phyloP scores from a whole-genome alignment of 2,797 vertebrate genomes.

The Ctenochaetus hawaiiensis region DNA sequence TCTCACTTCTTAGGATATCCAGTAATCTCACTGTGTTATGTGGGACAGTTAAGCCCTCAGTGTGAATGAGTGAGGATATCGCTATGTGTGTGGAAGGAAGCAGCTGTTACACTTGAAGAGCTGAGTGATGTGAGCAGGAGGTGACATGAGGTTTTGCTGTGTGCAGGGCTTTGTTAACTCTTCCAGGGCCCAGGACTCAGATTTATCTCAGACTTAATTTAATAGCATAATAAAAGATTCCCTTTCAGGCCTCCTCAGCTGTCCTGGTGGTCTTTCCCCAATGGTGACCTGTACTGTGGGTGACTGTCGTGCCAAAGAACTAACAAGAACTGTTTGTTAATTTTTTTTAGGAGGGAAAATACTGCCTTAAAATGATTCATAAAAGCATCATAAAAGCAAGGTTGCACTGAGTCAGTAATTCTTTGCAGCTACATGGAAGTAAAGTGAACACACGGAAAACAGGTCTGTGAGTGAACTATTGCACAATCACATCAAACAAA shows the following conservation, averaged over 20 bases:
- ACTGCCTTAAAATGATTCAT: slow-evolving; percentile 44
- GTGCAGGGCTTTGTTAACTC: slow-evolving; percentile 79
- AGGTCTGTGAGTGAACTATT: slow-evolving; percentile 51
- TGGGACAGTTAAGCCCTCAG: slow-evolving; percentile 79
- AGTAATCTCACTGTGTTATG: slow-evolving; percentile 70
- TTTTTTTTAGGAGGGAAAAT: slow-evolving; percentile 38
- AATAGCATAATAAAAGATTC: slow-evolving; percentile 78
- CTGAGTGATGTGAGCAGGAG: slow-evolving; percentile 85
- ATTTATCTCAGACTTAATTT: slow-evolving; percentile 74
- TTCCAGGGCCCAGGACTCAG: slow-evolving; percentile 57
- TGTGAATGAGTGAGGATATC: slow-evolving; percentile 78
- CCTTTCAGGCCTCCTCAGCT: slow-evolving; percentile 68
- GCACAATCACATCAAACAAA: slow-evolving; percentile 69
- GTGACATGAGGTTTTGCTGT: slow-evolving; percentile 77
- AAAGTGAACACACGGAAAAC: slow-evolving; percentile 16
- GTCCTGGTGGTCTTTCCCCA: slow-evolving; percentile 75
- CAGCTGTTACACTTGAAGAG: slow-evolving; percentile 83
- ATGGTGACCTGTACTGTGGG: slow-evolving; percentile 53
- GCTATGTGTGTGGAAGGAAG: slow-evolving; percentile 79
- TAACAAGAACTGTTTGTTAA: slow-evolving; percentile 48
- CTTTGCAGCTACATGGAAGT: slow-evolving; percentile 51
- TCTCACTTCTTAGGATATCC: slow-evolving; percentile 57
- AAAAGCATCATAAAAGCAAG: slow-evolving; percentile 42
- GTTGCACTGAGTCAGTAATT: slow-evolving; percentile 46
- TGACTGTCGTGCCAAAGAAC: slow-evolving; percentile 50